Conservation (phyloP, 1,140 invertebrate genomes). For the Solenopsis fugax region DNA sequence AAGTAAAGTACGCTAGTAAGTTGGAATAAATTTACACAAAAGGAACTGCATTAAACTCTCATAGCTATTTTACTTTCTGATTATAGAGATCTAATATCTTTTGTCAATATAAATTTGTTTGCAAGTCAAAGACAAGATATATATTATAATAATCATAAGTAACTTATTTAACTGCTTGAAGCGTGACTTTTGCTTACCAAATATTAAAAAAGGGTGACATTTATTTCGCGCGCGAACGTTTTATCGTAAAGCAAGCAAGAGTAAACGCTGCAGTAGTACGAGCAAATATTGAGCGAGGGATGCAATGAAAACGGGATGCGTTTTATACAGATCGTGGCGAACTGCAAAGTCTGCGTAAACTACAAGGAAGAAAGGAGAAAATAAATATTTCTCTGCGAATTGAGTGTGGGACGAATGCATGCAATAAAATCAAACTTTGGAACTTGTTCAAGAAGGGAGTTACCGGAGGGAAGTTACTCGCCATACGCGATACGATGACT, state of each 20-base stretch:
- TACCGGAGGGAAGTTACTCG: conserved; percentile 40
- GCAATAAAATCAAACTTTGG: conserved; percentile 54
- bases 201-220: background rate
- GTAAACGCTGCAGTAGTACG: conserved; percentile 9
- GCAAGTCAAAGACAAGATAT: background rate
- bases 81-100: background rate
- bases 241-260: background rate
- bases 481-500: conserved; percentile 6
- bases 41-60: no score
- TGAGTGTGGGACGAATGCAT: conserved; percentile 11
- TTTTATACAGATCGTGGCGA: background rate
- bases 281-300: conserved; percentile 15
- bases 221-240: conserved; percentile 9
- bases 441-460: conserved; percentile 35
- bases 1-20: no score
- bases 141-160: background rate
- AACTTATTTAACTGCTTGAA: background rate
- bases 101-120: background rate
- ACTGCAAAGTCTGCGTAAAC: conserved; percentile 40
- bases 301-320: background rate
- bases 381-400: conserved; percentile 21
- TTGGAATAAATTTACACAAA: no score
- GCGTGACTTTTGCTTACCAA: background rate
- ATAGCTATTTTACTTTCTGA: no score
- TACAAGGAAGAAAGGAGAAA: conserved; percentile 3